Base-by-base conservation (phyloP, 2,113 vertebrate species). In the Hippocampus abdominalis region DNA sequence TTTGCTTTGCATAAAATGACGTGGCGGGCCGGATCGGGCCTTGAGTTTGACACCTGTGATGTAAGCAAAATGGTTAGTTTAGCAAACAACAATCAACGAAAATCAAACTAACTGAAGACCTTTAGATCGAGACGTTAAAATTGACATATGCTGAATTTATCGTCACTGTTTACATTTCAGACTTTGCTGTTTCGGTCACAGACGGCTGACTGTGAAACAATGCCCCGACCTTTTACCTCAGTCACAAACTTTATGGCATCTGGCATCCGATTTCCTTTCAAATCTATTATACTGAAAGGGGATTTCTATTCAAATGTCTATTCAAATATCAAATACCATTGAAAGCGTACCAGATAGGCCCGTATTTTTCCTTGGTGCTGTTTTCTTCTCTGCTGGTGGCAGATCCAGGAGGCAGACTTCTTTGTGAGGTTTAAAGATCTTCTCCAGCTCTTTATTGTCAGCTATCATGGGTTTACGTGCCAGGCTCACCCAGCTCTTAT, bases 401-500 rank as follows among this genome's bases (percentile, higher is more conserved):
- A 93, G 81, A 75, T 87, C 88, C 70, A 94, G 92, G 65, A 94
- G 83, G 69, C 87, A 92, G 20, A 93, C 70, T 39, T 86, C 39
- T 42, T 68, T 62, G 69, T 81, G 56, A 1, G 69, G 27, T 86
- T 86, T 92, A 56, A 94, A 93, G 76, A 93, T 74, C 72, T 91
- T 92, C 77, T 93, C 93, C 86, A 94, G 81, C 62, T 80, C 87
- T 66, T 79, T 88, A 71, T 29, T 84, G 77, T 93, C 91, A 10
- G 89, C 40, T 13, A 93, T 88, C 84, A 93, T 86, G 68, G 92
- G 93, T 39, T 78, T 86, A 49, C 48, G 77, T 15, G 77, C 85
- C 74, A 94, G 73, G 40, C 83, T 87, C 57, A 93, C 92, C 93
- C 93, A 94, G 63, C 5, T 73, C 79, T 83, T 92, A 6, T 86